Conservation (phyloP, 1,140 invertebrate species). For the Hylyphantes graminicola region DNA sequence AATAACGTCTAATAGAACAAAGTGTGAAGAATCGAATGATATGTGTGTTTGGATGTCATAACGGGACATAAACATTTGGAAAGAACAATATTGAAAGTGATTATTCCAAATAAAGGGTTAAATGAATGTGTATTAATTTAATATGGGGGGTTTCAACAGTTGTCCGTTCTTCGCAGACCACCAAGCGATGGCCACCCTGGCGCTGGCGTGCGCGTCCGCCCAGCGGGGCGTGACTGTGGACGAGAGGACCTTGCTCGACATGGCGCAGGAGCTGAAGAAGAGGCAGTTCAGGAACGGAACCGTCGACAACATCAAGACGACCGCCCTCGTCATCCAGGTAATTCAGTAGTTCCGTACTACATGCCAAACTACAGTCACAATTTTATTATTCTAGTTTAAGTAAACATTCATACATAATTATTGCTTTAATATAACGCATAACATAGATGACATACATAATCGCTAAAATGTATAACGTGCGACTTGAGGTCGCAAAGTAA, state of each 20-base stretch:
- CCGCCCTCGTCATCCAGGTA: constrained; percentile 30
- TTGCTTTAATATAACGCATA: too few relatives aligned
- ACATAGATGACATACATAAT: background rate
- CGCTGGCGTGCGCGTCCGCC: constrained; percentile 13
- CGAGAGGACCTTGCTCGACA: background rate
- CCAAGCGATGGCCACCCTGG: constrained; percentile 15
- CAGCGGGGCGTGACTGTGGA: background rate
- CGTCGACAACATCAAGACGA: constrained; percentile 31
- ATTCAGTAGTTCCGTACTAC: background rate
- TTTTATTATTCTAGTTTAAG: background rate
- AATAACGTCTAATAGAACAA: too few relatives aligned
- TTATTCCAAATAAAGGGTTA: too few relatives aligned
- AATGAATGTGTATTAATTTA: too few relatives aligned
- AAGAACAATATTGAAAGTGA: too few relatives aligned
- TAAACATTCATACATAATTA: too few relatives aligned
- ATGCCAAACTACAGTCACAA: background rate
- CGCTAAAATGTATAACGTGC: background rate
- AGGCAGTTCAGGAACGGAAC: constrained; percentile 24
- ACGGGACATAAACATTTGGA: too few relatives aligned
- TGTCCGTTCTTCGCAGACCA: background rate
- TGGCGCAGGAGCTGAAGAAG: constrained; percentile 17
- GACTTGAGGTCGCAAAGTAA: background rate
- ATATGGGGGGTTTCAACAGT: background rate
- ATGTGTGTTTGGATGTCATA: too few relatives aligned
- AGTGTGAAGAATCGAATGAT: too few relatives aligned